Conservation (phyloP, 2,113 vertebrate species). For the Tympanuchus pallidicinctus region DNA sequence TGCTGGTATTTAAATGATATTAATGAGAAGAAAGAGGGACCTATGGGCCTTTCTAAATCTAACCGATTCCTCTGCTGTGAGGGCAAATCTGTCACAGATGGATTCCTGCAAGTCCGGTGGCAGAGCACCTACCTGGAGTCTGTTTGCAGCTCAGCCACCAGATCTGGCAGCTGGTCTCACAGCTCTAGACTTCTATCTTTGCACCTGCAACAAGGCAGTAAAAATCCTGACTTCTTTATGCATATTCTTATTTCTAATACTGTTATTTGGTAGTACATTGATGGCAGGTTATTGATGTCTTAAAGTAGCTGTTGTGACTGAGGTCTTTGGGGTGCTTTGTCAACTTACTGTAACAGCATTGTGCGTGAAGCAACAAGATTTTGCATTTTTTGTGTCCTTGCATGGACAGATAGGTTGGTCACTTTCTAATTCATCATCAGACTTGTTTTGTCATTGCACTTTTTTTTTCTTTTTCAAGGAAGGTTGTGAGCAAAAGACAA, state of each 20-base stretch:
- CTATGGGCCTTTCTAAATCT: not conserved
- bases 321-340: not conserved
- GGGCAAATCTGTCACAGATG: not conserved
- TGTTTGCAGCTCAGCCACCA: not conserved
- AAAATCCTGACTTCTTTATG: not conserved
- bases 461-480: not conserved
- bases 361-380: not conserved
- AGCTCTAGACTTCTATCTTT: not conserved
- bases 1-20: not conserved
- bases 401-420: not conserved
- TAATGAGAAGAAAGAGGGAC: not conserved
- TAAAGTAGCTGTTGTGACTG: not conserved
- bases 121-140: not conserved
- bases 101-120: accelerated
- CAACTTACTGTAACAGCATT: not conserved
- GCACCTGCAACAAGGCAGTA: not conserved
- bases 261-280: not conserved
- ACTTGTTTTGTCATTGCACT: not conserved
- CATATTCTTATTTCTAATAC: not conserved
- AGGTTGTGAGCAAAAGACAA: not conserved
- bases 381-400: not conserved
- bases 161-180: not conserved
- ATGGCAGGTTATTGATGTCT: not conserved
- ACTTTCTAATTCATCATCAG: not conserved
- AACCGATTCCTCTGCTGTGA: not conserved